Conservation (phyloP, 1,140 invertebrate genomes). For the Drosophila takahashii region DNA sequence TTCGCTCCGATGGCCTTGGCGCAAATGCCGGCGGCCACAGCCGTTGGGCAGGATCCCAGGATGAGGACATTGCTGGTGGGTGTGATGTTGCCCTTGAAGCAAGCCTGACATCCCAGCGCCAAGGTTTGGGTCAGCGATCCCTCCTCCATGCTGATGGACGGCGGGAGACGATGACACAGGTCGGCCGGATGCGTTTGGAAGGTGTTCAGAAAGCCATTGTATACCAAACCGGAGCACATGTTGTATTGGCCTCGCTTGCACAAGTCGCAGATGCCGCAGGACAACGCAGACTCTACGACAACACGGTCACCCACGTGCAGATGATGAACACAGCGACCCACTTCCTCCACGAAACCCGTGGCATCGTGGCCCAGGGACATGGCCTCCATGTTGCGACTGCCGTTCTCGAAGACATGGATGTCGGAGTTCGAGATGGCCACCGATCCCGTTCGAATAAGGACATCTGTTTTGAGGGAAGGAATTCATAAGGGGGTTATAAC, state of each 20-base stretch:
- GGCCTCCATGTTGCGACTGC: slow-evolving; percentile 37
- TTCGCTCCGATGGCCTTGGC: slow-evolving; percentile 65
- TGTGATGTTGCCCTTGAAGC: slow-evolving; percentile 60
- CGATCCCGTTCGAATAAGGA: slow-evolving; percentile 60
- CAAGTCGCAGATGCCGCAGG: slow-evolving; percentile 71
- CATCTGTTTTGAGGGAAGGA: slow-evolving; percentile 41
- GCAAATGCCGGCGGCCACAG: slow-evolving; percentile 62
- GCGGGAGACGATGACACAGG: slow-evolving; percentile 67
- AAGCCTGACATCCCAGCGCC: slow-evolving; percentile 72
- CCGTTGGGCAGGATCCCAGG: slow-evolving; percentile 62
- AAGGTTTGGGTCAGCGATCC: slow-evolving; percentile 66
- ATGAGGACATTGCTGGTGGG: slow-evolving; percentile 71
- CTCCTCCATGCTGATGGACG: slow-evolving; percentile 55
- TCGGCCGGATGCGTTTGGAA: slow-evolving; percentile 72
- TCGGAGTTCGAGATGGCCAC: slow-evolving; percentile 59
- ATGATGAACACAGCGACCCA: slow-evolving; percentile 59
- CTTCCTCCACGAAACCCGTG: slow-evolving; percentile 61
- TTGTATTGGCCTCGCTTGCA: slow-evolving; percentile 74
- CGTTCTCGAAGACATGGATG: slow-evolving; percentile 74
- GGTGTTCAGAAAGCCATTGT: slow-evolving; percentile 67
- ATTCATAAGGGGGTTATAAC: too few relatives aligned
- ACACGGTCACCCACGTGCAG: slow-evolving; percentile 68
- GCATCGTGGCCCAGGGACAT: slow-evolving; percentile 75
- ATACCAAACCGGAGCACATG: slow-evolving; percentile 62
- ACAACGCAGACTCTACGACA: slow-evolving; percentile 68